These are phyloP conservation scores for Proisotoma minuta DNA, from an alignment of 2,888 invertebrate genomes.

Conservation along the genomic window DNA sequence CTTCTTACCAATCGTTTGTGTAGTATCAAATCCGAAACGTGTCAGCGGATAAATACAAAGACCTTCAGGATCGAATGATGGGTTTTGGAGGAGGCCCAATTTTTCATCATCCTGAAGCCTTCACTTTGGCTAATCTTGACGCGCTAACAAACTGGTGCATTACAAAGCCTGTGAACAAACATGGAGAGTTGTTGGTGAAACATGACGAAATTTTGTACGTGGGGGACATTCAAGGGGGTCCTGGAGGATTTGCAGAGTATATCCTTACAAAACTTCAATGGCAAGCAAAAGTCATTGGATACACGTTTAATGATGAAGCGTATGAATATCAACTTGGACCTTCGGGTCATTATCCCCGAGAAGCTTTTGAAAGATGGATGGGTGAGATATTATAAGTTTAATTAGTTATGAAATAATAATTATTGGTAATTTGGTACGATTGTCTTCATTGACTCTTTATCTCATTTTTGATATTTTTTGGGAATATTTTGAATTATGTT, in stretches of 20 bases:
- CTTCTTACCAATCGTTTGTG: neutral
- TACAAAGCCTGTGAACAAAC: conserved; percentile 64
- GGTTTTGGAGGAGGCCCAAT: conserved; percentile 49
- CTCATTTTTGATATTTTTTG: no score
- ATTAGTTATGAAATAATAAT: neutral
- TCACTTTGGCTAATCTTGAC: conserved; percentile 98
- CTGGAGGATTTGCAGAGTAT: conserved; percentile 91
- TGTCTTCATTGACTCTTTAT: no score
- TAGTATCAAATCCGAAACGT: conserved; percentile 27
- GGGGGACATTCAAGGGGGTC: conserved; percentile 95
- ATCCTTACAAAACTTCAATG: conserved; percentile 64
- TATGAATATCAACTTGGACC: conserved; percentile 71
- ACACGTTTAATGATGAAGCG: conserved; percentile 79
- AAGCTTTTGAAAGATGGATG: conserved; percentile 69
- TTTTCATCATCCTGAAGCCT: conserved; percentile 77
- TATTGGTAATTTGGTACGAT: no score
- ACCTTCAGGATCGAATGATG: conserved; percentile 18
- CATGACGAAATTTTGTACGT: conserved; percentile 67
- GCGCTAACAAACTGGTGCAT: conserved; percentile 85
- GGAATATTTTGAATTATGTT: no score
- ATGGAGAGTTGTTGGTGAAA: conserved; percentile 52
- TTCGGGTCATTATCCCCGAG: conserved; percentile 62
- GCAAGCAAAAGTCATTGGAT: conserved; percentile 87
- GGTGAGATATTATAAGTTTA: conserved; percentile 56
- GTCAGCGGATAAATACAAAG: conserved; percentile 18